Conservation (phyloP, 2,888 invertebrate genomes). For the Ceraclea dissimilis region DNA sequence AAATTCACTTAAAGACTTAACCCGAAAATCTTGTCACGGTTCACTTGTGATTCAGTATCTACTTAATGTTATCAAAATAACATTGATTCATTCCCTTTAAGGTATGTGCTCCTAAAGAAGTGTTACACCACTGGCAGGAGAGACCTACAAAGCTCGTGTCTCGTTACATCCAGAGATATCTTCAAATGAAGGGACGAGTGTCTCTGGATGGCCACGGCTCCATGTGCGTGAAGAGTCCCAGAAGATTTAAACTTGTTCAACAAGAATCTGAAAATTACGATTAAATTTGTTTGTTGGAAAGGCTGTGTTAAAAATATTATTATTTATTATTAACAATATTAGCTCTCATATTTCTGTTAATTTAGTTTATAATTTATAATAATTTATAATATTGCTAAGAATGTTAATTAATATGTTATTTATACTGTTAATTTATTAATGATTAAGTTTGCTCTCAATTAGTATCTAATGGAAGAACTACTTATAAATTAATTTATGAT, state of each 20-base stretch:
- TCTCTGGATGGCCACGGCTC: conserved; percentile 70
- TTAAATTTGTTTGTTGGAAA: conserved; percentile 37
- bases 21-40: too few relatives aligned
- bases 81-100: conserved; percentile 38
- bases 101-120: conserved; percentile 83
- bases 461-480: too few relatives aligned
- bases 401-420: too few relatives aligned
- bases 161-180: conserved; percentile 72
- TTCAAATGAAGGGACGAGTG: conserved; percentile 71
- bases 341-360: too few relatives aligned
- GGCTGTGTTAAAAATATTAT: conserved; percentile 5
- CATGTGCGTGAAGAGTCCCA: conserved; percentile 74
- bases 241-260: conserved; percentile 81
- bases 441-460: too few relatives aligned
- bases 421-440: too few relatives aligned
- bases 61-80: too few relatives aligned
- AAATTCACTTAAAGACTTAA: too few relatives aligned
- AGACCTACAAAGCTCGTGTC: conserved; percentile 80
- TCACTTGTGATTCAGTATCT: too few relatives aligned
- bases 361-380: too few relatives aligned
- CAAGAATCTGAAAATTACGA: conserved; percentile 88
- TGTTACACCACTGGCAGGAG: conserved; percentile 83
- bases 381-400: too few relatives aligned
- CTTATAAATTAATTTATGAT: too few relatives aligned
- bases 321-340: conserved; percentile 6